These are phyloP conservation scores for Drosophila picticornis DNA, from an alignment of 2,888 invertebrate species.

Conservation along the genomic window DNA sequence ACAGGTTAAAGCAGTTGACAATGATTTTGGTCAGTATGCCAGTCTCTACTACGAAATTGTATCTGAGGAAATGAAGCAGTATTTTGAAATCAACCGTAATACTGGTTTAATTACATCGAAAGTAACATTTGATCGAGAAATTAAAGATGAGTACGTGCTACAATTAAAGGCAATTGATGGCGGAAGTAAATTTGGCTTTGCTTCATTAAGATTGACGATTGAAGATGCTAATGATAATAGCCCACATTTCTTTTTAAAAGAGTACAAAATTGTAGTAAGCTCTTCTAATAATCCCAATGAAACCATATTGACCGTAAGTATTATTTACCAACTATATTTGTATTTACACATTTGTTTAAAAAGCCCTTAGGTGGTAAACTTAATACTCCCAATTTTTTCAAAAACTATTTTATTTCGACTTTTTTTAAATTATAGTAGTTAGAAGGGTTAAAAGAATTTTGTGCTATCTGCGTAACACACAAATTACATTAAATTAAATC, in stretches of 20 bases:
- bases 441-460: not conserved
- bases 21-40: constrained; percentile 92
- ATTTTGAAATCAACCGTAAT: constrained; percentile 90
- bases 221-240: constrained; percentile 94
- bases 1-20: constrained; percentile 91
- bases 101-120: constrained; percentile 90
- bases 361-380: not conserved
- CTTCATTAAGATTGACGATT: constrained; percentile 92
- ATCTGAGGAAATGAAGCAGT: constrained; percentile 90
- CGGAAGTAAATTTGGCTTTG: constrained; percentile 91
- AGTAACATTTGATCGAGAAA: constrained; percentile 91
- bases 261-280: constrained; percentile 91
- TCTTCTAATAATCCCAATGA: constrained; percentile 87
- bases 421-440: not conserved
- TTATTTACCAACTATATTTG: not conserved
- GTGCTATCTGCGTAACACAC: not conserved
- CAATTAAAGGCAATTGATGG: constrained; percentile 93
- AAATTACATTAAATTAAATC: not conserved
- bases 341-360: not conserved
- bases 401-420: not conserved
- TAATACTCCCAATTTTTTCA: not conserved
- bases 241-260: constrained; percentile 90
- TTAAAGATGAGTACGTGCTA: constrained; percentile 89
- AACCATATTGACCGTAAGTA: constrained; percentile 87
- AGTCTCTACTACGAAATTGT: constrained; percentile 91